phyloP scores from a whole-genome alignment of 2,113 vertebrate genomes.

The Gymnocephalus cernua region DNA sequence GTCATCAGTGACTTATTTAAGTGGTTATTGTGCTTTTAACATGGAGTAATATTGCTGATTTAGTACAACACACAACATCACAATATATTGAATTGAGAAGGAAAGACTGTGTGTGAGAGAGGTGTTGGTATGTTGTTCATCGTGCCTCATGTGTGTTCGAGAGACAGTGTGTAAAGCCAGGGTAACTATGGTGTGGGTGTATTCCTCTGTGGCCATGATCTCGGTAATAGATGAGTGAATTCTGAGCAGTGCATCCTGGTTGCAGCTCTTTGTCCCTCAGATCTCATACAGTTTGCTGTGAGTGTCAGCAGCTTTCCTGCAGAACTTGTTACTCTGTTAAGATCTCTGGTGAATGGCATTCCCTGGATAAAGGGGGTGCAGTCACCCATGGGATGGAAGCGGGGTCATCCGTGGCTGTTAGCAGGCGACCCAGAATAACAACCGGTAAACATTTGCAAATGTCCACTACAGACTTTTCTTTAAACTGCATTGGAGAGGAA shows the following conservation, averaged over 20 bases:
- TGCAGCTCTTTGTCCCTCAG: constrained; percentile 50
- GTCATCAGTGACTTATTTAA: constrained; percentile 12
- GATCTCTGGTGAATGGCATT: constrained; percentile 37
- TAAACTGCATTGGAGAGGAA: neutral
- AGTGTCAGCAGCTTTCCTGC: constrained; percentile 53
- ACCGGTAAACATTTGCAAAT: constrained; percentile 54
- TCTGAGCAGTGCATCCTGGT: constrained; percentile 32
- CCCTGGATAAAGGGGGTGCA: constrained; percentile 40
- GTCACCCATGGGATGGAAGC: constrained; percentile 35
- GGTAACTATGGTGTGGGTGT: constrained; percentile 70
- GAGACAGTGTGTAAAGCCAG: constrained; percentile 27
- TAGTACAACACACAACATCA: constrained; percentile 6
- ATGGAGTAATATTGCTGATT: constrained; percentile 6
- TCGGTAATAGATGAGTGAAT: constrained; percentile 65
- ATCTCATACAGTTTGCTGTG: constrained; percentile 38
- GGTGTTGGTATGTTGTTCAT: constrained; percentile 30
- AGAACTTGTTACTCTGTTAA: constrained; percentile 35
- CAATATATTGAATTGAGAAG: neutral
- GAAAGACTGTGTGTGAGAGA: constrained; percentile 14
- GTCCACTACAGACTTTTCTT: neutral
- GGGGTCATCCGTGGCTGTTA: constrained; percentile 51
- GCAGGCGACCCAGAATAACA: constrained; percentile 50
- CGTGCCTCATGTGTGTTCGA: constrained; percentile 49
- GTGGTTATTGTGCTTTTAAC: constrained; percentile 13
- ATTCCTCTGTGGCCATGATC: constrained; percentile 59